Conservation (phyloP, 2,888 invertebrate species). For the Plusia festucae region DNA sequence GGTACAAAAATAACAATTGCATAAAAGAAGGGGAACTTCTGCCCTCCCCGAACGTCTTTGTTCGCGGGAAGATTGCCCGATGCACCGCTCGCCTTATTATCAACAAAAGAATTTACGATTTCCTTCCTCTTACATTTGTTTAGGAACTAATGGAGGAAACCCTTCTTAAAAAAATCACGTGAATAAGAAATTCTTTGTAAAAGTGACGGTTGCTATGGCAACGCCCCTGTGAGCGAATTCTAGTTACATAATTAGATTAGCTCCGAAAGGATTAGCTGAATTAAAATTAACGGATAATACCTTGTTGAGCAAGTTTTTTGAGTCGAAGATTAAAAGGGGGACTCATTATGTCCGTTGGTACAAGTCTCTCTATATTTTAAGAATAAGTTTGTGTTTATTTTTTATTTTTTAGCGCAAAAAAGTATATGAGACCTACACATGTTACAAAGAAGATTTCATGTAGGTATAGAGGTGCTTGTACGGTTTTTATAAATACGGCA, state of each 20-base stretch:
- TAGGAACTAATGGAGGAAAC: conserved; percentile 66
- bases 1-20: conserved; percentile 81
- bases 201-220: conserved; percentile 68
- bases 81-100: conserved; percentile 71
- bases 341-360: conserved; percentile 26
- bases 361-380: background rate
- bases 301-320: conserved; percentile 50
- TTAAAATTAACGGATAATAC: conserved; percentile 60
- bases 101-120: conserved; percentile 68
- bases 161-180: conserved; percentile 64
- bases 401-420: too few relatives aligned
- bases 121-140: conserved; percentile 68
- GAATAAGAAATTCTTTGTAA: conserved; percentile 59
- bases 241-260: conserved; percentile 65
- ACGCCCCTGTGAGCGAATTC: conserved; percentile 64
- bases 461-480: conserved; percentile 3
- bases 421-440: too few relatives aligned
- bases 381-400: background rate
- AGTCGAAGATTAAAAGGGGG: conserved; percentile 43
- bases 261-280: conserved; percentile 59
- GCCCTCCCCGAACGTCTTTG: conserved; percentile 71
- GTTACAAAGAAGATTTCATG: conserved; percentile 24
- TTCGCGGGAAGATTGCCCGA: conserved; percentile 72
- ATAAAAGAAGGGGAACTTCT: conserved; percentile 73
- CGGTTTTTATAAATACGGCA: background rate